Percentiles rank a stretch among this genome's conserved stretches.
phyloP scores from a whole-genome alignment of 2,888 invertebrate genomes.

The Hermodice carunculata region DNA sequence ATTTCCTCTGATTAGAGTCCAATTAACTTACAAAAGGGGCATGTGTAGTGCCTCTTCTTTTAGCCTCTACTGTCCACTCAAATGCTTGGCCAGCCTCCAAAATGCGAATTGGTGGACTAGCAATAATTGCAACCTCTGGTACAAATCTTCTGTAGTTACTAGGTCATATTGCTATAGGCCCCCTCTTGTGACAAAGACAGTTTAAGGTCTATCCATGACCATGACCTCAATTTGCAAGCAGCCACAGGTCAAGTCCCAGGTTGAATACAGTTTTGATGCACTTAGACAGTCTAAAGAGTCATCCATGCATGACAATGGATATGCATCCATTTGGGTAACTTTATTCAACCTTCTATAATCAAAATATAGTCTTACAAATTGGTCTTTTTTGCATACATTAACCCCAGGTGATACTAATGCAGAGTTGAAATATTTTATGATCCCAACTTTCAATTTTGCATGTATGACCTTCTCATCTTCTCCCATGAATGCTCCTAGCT shows the following conservation, averaged over 20 bases:
- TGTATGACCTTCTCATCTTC: background rate
- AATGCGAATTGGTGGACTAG: conserved; percentile 23
- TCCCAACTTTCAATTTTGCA: background rate
- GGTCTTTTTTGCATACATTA: conserved; percentile 4
- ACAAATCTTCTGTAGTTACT: conserved; percentile 26
- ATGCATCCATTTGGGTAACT: background rate
- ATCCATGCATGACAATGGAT: background rate
- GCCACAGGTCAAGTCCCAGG: conserved; percentile 23
- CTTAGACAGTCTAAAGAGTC: background rate
- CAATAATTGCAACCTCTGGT: conserved; percentile 14
- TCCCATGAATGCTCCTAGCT: background rate
- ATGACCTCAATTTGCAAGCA: conserved; percentile 23
- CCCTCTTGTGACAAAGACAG: conserved; percentile 12
- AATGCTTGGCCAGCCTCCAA: conserved; percentile 24
- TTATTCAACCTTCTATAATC: background rate
- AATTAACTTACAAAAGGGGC: conserved; percentile 21
- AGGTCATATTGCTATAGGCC: conserved; percentile 23
- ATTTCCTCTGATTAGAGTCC: conserved; percentile 28
- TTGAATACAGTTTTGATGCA: conserved; percentile 6
- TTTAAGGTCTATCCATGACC: conserved; percentile 11
- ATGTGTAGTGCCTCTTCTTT: conserved; percentile 30
- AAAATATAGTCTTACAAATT: background rate
- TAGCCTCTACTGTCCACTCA: conserved; percentile 29
- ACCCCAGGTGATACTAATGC: conserved; percentile 4
- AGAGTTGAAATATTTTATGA: background rate